Percentiles rank a stretch among this genome's conserved stretches.
These are phyloP conservation scores for Idaea aversata DNA, from an alignment of 2,888 invertebrate species.

Conservation along the genomic window DNA sequence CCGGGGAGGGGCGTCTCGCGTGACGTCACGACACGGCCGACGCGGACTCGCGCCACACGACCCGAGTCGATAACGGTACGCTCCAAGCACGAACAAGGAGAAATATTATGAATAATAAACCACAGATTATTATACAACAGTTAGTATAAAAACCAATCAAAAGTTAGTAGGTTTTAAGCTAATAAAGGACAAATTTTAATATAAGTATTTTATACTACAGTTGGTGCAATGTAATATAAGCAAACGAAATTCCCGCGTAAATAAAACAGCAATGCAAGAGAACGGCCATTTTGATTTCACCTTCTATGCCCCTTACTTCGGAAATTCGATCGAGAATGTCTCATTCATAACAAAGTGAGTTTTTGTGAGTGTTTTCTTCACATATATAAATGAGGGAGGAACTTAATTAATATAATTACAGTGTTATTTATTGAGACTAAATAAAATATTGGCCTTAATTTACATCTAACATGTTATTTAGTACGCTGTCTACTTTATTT, in stretches of 20 bases:
- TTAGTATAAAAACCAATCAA: too few species aligned
- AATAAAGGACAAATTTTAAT: too few species aligned
- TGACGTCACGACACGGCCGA: neutral
- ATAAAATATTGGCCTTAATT: too few species aligned
- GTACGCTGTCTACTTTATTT: neutral
- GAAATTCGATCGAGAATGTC: constrained; percentile 9
- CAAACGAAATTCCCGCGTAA: neutral
- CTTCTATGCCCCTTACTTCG: constrained; percentile 8
- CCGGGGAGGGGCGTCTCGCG: neutral
- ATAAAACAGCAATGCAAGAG: constrained; percentile 4
- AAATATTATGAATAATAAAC: neutral
- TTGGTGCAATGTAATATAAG: neutral
- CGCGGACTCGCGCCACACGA: neutral
- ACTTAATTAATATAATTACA: too few species aligned
- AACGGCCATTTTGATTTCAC: constrained; percentile 23
- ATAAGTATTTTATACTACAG: neutral
- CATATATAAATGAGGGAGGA: too few species aligned
- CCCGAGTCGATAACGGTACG: neutral
- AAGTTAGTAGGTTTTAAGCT: too few species aligned
- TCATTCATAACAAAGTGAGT: too few species aligned
- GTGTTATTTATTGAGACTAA: too few species aligned
- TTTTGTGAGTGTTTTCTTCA: too few species aligned
- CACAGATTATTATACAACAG: neutral
- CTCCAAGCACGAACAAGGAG: neutral
- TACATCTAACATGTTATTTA: too few species aligned